A percentile compares a stretch with the other conserved stretches of the same genome.
These are phyloP conservation scores for Scaptomyza cyrtandrae DNA, from an alignment of 2,888 invertebrate species.

Conservation along the genomic window DNA sequence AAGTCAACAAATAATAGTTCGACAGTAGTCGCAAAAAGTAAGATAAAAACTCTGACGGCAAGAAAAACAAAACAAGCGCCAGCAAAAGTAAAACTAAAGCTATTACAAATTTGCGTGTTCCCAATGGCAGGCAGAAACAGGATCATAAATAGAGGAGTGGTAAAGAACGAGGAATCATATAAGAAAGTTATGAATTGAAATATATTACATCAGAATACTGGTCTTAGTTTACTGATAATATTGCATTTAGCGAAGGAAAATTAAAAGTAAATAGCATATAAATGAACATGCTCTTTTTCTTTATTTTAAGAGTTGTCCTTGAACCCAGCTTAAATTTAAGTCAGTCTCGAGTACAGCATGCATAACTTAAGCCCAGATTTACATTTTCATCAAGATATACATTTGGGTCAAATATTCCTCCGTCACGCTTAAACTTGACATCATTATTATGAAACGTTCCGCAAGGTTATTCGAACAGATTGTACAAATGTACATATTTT, in stretches of 20 bases:
- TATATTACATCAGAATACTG: background rate
- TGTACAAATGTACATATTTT: background rate
- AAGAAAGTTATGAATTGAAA: conserved; percentile 13
- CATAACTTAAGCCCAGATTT: background rate
- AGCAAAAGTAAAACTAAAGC: conserved; percentile 36
- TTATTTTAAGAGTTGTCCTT: background rate
- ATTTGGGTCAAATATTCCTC: background rate
- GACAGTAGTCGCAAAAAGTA: conserved; percentile 44
- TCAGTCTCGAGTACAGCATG: background rate
- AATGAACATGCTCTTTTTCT: too few species aligned
- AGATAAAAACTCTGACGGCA: conserved; percentile 46
- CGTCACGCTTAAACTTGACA: background rate
- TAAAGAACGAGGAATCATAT: background rate
- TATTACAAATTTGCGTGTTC: conserved; percentile 58
- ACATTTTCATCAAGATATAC: background rate
- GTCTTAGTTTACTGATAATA: conserved; percentile 3
- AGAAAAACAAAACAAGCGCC: conserved; percentile 30
- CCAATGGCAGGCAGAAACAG: conserved; percentile 7
- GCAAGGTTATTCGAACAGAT: background rate
- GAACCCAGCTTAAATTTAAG: background rate
- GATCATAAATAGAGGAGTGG: background rate
- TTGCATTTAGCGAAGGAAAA: conserved; percentile 7
- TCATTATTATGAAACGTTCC: background rate
- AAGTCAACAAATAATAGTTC: conserved; percentile 69
- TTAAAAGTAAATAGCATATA: too few species aligned